Evolutionary conservation across 2,113 vertebrate genomes (phyloP).

Genomic region (Labrus mixtus): DNA sequence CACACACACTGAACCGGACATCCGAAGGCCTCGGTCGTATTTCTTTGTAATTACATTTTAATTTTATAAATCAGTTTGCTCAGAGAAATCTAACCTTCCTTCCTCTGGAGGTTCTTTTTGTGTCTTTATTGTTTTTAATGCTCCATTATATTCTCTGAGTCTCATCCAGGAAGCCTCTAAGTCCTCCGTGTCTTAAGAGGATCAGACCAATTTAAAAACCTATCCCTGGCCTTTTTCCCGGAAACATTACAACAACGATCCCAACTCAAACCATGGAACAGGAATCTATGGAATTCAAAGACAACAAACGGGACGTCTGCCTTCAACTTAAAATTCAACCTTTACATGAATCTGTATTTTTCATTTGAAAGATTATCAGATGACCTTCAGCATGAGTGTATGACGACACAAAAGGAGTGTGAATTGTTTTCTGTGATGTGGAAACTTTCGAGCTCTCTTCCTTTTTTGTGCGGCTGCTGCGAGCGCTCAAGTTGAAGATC

Average conservation of each 20-base stretch:
- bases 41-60: conserved; percentile 87
- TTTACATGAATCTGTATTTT: no score
- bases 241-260: neutral
- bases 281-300: neutral
- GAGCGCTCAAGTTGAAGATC: no score
- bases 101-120: conserved; percentile 5
- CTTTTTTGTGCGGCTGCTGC: no score
- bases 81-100: conserved; percentile 42
- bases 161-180: conserved; percentile 1
- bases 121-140: conserved; percentile 1
- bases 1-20: conserved; percentile 29
- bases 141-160: conserved; percentile 5
- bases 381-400: no score
- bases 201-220: conserved; percentile 9
- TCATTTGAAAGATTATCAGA: no score
- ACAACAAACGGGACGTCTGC: neutral
- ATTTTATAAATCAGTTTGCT: conserved; percentile 79
- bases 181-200: conserved; percentile 1
- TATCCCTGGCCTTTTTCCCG: neutral
- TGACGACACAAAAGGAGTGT: no score
- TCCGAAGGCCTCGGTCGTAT: conserved; percentile 32
- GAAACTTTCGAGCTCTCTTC: no score
- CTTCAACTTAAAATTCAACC: no score
- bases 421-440: no score
- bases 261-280: neutral